These are phyloP conservation scores for Elysia crispata DNA, from an alignment of 2,888 invertebrate genomes.

Conservation along the genomic window DNA sequence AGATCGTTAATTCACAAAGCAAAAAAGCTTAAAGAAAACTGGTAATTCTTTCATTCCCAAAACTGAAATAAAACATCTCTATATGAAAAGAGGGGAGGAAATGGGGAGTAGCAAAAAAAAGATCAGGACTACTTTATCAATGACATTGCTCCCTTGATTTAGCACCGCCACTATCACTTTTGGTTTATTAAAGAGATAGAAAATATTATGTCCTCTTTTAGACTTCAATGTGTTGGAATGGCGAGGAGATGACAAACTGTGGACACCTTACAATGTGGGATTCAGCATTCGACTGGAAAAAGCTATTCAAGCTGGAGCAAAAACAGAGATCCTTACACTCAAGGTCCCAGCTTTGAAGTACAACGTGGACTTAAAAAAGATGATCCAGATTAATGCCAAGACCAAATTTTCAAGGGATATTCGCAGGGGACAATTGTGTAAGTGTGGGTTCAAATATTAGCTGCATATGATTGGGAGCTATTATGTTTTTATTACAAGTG, in stretches of 20 bases:
- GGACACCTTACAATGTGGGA: slow-evolving; percentile 63
- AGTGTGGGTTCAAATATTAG: slow-evolving; percentile 19
- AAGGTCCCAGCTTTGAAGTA: slow-evolving; percentile 59
- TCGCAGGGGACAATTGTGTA: slow-evolving; percentile 63
- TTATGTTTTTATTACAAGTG: too few species aligned
- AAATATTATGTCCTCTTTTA: slow-evolving; percentile 49
- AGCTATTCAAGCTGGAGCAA: slow-evolving; percentile 46
- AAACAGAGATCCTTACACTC: slow-evolving; percentile 49
- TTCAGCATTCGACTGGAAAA: slow-evolving; percentile 61
- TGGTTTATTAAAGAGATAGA: too few species aligned
- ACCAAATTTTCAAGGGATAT: slow-evolving; percentile 65
- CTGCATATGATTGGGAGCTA: too few species aligned
- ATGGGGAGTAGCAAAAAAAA: too few species aligned
- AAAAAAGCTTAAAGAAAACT: neutral
- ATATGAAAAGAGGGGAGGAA: too few species aligned
- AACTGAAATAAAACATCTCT: neutral
- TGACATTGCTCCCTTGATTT: too few species aligned
- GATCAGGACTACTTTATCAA: too few species aligned
- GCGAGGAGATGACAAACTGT: slow-evolving; percentile 68
- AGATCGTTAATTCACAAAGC: neutral
- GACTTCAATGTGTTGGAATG: slow-evolving; percentile 72
- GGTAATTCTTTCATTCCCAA: too few species aligned
- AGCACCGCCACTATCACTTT: too few species aligned
- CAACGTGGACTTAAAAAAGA: slow-evolving; percentile 61
- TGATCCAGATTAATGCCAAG: slow-evolving; percentile 68